Base-by-base conservation (phyloP, 2,113 vertebrate genomes). In the Trichechus manatus region DNA sequence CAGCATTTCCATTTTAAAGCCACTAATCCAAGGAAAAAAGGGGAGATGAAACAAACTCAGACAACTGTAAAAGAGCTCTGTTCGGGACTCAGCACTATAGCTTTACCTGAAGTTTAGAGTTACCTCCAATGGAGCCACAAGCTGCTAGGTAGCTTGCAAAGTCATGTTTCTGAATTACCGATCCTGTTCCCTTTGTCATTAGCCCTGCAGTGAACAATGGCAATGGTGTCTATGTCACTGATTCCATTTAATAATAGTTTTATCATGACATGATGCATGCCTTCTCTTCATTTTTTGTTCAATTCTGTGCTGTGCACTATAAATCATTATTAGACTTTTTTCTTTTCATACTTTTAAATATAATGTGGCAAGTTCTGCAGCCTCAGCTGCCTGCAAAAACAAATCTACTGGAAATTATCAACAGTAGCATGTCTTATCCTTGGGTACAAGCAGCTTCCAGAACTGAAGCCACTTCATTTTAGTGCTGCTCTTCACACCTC, bases 1-100 rank as follows among this genome's bases (percentile, higher is more conserved):
- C 84, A 95, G 31, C 66, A 87, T 96, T 97, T 95, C 93, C 92
- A 96, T 96, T 97, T 95, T 97, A 97, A 97, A 97, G 82, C 66
- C 63, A 88, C 80, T 97, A 97, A 98, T 93, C 86, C 44, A 93
- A 95, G 80, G 97, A 94, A 81, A 98, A 89, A 92, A 4, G 9
- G 31, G 66, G 42, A 91, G 88, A 93, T 92, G 64, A 98, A 95
- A 84, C 75, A 47, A 95, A 91, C 10, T 72, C 83, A 91, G 85
- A 83, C 36, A 86, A 11, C 56, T 64, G 50, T 91, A 89, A 94
- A 92, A 95, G 85, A 93, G 68, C 63, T 92, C 14, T 93, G 75
- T 93, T 96, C 94, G 91, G 39, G 36, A 59, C 50, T 81, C 77
- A 96, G 63, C 22, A n/a, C 2, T 36, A 8, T 84, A 66, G 63